Conservation (phyloP, 2,888 invertebrate genomes). For the Idaea biselata region DNA sequence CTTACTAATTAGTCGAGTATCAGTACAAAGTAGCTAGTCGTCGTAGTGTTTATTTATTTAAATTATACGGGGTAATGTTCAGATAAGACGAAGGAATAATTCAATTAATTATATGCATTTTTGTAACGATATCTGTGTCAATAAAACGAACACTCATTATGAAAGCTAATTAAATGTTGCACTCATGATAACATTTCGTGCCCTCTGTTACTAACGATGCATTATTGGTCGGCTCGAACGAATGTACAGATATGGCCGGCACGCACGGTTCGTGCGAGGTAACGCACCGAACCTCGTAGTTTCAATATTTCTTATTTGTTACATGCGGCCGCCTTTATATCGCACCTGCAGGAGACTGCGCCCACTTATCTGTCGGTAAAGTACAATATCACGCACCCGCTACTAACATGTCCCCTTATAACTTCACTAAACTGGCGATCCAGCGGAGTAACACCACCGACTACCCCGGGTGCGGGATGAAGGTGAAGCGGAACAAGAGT, state of each 20-base stretch:
- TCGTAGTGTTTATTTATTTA: constrained; percentile 40
- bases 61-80: constrained; percentile 26
- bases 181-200: constrained; percentile 28
- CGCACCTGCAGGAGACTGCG: constrained; percentile 84
- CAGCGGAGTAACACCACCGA: constrained; percentile 66
- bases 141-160: background rate
- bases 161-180: constrained; percentile 16
- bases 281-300: constrained; percentile 40
- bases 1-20: constrained; percentile 32
- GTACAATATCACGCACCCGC: constrained; percentile 85
- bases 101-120: constrained; percentile 20
- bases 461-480: constrained; percentile 52
- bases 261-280: background rate
- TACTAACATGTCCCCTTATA: constrained; percentile 74
- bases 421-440: constrained; percentile 63
- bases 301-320: constrained; percentile 79
- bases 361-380: constrained; percentile 84
- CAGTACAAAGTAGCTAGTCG: constrained; percentile 76
- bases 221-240: constrained; percentile 16
- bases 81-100: constrained; percentile 29
- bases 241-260: constrained; percentile 12
- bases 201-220: constrained; percentile 26
- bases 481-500: constrained; percentile 76
- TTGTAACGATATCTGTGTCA: background rate
- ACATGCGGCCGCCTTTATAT: constrained; percentile 81